phyloP scores from a whole-genome alignment of 2,888 invertebrate genomes.

The Pterostichus niger region DNA sequence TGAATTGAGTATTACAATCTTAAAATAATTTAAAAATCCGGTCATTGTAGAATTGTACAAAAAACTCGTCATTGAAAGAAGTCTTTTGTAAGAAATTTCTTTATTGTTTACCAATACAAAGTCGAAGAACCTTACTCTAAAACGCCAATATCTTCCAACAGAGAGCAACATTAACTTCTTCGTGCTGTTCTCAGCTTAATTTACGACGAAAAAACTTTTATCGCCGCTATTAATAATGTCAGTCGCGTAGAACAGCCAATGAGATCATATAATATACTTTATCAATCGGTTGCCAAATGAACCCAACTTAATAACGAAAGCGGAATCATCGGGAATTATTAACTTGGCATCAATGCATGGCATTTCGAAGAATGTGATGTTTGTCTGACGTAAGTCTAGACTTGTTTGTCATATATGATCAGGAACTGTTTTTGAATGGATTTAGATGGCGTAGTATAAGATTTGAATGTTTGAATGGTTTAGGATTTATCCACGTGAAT shows the following conservation, averaged over 20 bases:
- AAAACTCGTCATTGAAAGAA: not conserved
- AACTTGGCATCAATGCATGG: conserved; percentile 5
- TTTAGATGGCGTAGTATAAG: conserved; percentile 7
- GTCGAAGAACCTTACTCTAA: conserved; percentile 18
- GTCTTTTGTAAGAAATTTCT: conserved; percentile 15
- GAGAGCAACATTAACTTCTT: conserved; percentile 2
- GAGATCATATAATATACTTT: conserved; percentile 32
- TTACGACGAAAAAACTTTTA: conserved; percentile 56
- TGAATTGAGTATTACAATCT: no score
- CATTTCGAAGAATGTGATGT: conserved; percentile 1
- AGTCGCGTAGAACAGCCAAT: not conserved
- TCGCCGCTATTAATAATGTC: conserved; percentile 52
- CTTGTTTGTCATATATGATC: conserved; percentile 21
- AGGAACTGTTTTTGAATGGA: conserved; percentile 7
- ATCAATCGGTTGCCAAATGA: conserved; percentile 51
- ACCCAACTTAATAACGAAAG: not conserved
- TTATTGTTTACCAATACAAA: conserved; percentile 56
- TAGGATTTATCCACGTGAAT: conserved; percentile 25
- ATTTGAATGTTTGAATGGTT: not conserved
- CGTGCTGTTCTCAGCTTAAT: not conserved
- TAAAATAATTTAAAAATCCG: not conserved
- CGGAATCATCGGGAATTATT: conserved; percentile 3
- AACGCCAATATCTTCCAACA: not conserved
- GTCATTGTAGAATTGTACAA: conserved; percentile 2
- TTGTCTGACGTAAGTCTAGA: conserved; percentile 24